Evolutionary conservation across 1,140 invertebrate species (phyloP), one percentile per base, ranked within the genome.

Genomic region (Ephestia elutella): DNA sequence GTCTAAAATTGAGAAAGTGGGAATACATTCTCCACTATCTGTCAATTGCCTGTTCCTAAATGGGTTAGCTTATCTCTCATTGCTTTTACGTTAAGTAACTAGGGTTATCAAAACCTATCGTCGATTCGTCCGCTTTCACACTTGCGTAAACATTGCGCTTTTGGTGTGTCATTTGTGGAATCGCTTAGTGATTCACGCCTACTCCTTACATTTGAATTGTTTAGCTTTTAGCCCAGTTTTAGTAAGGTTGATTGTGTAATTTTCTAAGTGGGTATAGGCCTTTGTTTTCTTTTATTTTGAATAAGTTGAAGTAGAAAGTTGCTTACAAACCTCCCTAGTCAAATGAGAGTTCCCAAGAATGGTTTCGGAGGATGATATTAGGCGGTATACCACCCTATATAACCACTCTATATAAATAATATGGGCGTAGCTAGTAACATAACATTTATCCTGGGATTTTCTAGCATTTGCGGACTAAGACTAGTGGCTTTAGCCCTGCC

Each of bases 11-110:
- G 20, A 25, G 50, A 53, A 53, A 53, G 50, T 53, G n/a, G 49
- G 19, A 50, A 50, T 50, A n/a, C 19, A 21, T 20, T 53, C 19
- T 53, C 50, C 17, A 15, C 50, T 62, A 62, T 62, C 60, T 28
- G 53, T 25, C 56, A 32, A 64, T 65, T 66, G 59, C 38, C 54
- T 66, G 38, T 44, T 63, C 60, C 56, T 62, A 73, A 79, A 73
- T 75, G 78, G 69, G 68, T 66, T 65, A 70, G 66, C 79, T 77
- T 80, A 82, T 80, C n/a, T n/a, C n/a, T n/a, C 74, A 74, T 63
- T 66, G 70, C 73, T 80, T 82, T 82, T 80, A 82, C 67, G 69
- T 69, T 68, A 74, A 77, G 66, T 69, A 62, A 53, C 50, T 20
- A 35, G 66, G 60, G 64, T 66, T 65, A 64, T 65, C 63, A 51